Percentiles rank a stretch among this genome's conserved stretches.
These are phyloP conservation scores for Mesitornis unicolor DNA, from an alignment of 2,113 vertebrate genomes.

Conservation along the genomic window DNA sequence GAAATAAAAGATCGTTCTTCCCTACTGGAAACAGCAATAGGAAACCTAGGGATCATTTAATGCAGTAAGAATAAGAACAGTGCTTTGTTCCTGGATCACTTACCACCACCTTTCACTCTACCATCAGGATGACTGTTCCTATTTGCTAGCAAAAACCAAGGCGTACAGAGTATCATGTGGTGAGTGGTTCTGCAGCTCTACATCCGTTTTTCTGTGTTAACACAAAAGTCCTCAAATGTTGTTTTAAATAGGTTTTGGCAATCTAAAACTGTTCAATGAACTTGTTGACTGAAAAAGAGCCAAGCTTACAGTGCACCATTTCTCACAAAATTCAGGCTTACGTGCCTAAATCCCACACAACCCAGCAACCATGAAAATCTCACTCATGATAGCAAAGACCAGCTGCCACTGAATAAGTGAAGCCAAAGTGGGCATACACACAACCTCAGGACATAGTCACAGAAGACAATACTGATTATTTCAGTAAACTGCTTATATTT, in stretches of 20 bases:
- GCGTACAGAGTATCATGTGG: fast-evolving
- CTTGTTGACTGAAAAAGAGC: not conserved
- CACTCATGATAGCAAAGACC: not conserved
- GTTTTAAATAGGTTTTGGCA: not conserved
- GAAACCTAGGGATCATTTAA: not conserved
- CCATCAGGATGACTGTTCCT: not conserved
- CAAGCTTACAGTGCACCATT: not conserved
- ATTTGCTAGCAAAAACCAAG: not conserved
- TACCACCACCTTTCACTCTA: not conserved
- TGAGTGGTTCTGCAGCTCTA: not conserved
- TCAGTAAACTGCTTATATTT: not conserved
- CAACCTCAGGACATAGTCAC: not conserved
- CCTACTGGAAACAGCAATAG: not conserved
- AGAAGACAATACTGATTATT: not conserved
- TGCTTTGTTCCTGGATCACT: not conserved
- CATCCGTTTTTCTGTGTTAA: not conserved
- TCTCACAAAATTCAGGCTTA: not conserved
- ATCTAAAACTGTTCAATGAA: not conserved
- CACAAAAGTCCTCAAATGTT: not conserved
- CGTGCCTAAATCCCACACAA: not conserved
- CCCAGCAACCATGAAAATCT: not conserved
- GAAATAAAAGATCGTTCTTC: not conserved
- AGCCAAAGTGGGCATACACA: not conserved
- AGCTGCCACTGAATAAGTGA: not conserved
- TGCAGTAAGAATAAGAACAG: not conserved